Base-by-base conservation (phyloP, 2,113 vertebrate genomes). In the Triplophysa dalaica region DNA sequence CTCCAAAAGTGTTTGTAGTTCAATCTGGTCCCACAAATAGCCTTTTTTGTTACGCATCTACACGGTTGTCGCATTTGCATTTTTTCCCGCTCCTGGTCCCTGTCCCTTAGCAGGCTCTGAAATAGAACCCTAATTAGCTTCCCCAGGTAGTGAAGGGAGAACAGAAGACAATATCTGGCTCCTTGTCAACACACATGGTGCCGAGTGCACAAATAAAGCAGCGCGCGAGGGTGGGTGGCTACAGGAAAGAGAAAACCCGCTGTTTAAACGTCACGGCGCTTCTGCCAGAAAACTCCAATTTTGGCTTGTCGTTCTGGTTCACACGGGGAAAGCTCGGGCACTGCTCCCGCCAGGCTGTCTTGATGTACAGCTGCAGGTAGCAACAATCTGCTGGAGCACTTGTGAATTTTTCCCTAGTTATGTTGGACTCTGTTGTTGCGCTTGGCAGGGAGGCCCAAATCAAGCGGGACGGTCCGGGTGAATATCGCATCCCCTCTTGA, bases 91-190 rank as follows among this genome's bases (percentile, higher is more conserved):
- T 38, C 1, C 17, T 54, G 45, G 61, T 77, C 60, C 70, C 70
- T 50, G 67, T 83, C 78, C 74, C 60, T 43, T 70, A 73, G 43
- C 75, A 56, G 17, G 19, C 63, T 60, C 70, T 21, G 26, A 63
- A 41, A 78, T 75, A 78, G 75, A 72, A 24, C 54, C 70, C 69
- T 81, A 74, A 65, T 81, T 81, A 84, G 82, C 82, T 80, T 77
- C 78, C 75, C 74, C 68, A 74, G 79, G 62, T 77, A 77, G 78
- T 26, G 43, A 48, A 77, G 43, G 67, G 69, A 79, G 75, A 78
- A 78, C 69, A 19, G 61, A 78, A 70, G 72, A 69, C 24, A 64
- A 63, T 33, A 56, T 80, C 78, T 83, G 72, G 65, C 70, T 73
- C 65, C 60, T 75, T 74, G 60, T 83, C 81, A 75, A 72, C 63